Conservation (phyloP, 2,888 invertebrate species). For the Sinohyriopsis cumingii region DNA sequence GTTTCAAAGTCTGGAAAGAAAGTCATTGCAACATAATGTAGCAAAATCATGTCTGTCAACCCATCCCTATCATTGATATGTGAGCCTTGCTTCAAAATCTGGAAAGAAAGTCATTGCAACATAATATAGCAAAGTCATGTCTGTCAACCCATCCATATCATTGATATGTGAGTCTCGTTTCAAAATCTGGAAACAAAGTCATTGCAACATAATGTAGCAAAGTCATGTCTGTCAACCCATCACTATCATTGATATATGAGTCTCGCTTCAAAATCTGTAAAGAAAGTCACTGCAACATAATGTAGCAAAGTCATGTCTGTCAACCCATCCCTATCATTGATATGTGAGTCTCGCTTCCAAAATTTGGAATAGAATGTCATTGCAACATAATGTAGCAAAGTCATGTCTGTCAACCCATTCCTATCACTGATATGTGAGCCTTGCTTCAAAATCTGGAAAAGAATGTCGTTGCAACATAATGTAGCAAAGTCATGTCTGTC, state of each 20-base stretch:
- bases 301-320: constrained; percentile 75
- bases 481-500: constrained; percentile 75
- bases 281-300: constrained; percentile 58
- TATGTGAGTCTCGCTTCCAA: constrained; percentile 72
- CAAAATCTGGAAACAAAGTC: constrained; percentile 66
- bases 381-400: constrained; percentile 72
- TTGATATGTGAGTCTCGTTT: constrained; percentile 73
- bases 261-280: constrained; percentile 72
- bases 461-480: constrained; percentile 64
- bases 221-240: constrained; percentile 75
- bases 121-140: constrained; percentile 75
- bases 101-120: constrained; percentile 37
- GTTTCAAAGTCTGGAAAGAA: constrained; percentile 69
- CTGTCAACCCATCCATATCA: constrained; percentile 74
- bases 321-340: constrained; percentile 74
- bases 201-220: constrained; percentile 72
- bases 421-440: constrained; percentile 74
- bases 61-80: constrained; percentile 74
- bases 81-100: constrained; percentile 73
- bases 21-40: constrained; percentile 70
- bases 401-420: constrained; percentile 75
- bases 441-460: constrained; percentile 71
- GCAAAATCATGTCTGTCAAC: constrained; percentile 74
- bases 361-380: constrained; percentile 62
- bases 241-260: constrained; percentile 74